A percentile compares a stretch with the other conserved stretches of the same genome.
phyloP scores from a whole-genome alignment of 2,113 vertebrate genomes.

The Henicopernis longicauda region DNA sequence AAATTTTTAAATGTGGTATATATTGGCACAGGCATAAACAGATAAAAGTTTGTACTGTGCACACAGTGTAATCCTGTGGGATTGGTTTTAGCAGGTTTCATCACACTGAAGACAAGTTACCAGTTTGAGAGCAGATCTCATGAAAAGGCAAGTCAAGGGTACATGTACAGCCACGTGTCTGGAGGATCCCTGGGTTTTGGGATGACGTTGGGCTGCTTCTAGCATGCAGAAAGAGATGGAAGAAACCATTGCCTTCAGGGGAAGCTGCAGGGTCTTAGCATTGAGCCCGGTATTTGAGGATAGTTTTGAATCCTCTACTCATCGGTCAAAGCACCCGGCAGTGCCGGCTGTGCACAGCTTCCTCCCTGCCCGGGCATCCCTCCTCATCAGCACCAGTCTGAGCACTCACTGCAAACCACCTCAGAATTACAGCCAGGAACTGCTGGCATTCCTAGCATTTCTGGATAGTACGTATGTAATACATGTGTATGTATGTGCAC shows the following conservation, averaged over 20 bases:
- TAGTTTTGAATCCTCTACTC: not conserved
- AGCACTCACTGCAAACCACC: not conserved
- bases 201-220: not conserved
- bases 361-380: not conserved
- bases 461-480: fast-evolving
- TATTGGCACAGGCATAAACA: not conserved
- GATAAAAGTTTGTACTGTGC: not conserved
- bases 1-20: not conserved
- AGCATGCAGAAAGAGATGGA: not conserved
- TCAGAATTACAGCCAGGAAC: not conserved
- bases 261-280: not conserved
- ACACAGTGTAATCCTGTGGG: not conserved
- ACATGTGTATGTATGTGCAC: fast-evolving
- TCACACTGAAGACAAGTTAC: not conserved
- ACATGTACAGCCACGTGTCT: not conserved
- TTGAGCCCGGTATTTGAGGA: not conserved
- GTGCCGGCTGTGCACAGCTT: not conserved
- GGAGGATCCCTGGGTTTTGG: not conserved
- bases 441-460: not conserved
- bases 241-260: not conserved
- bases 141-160: not conserved
- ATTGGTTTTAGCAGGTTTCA: not conserved
- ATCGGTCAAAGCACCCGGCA: fast-evolving
- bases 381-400: not conserved
- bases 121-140: not conserved